Evolutionary conservation across 64 coral and sea anemone species (phyloP).

Genomic region (Porites lutea): DNA sequence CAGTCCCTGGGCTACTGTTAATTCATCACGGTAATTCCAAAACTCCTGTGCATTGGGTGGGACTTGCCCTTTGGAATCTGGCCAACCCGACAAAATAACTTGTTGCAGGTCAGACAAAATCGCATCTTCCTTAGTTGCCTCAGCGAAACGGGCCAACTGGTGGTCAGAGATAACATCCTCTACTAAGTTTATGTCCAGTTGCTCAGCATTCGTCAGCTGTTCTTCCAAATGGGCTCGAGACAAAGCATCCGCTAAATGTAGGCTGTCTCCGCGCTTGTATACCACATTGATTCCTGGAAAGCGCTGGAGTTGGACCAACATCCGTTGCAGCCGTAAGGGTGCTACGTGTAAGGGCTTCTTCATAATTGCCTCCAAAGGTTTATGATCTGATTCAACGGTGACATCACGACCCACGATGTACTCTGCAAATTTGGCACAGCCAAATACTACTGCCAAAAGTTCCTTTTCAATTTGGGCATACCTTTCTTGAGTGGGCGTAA

Average conservation of each 20-base stretch:
- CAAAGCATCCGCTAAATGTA: neutral
- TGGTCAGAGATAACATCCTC: too few relatives aligned
- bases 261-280: constrained; percentile 8
- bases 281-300: constrained; percentile 28
- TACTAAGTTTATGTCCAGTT: too few relatives aligned
- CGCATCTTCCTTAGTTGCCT: too few relatives aligned
- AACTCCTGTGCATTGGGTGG: neutral
- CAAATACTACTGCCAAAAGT: constrained; percentile 39
- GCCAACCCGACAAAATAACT: too few relatives aligned
- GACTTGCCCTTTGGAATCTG: neutral
- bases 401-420: constrained; percentile 26
- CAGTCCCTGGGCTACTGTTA: constrained; percentile 13
- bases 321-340: constrained; percentile 32
- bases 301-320: constrained; percentile 35
- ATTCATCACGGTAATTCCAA: neutral
- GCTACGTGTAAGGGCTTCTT: neutral
- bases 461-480: too few relatives aligned
- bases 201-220: too few relatives aligned
- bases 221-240: too few relatives aligned
- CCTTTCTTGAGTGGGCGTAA: neutral
- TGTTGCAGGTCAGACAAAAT: too few relatives aligned
- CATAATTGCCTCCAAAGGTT: constrained; percentile 41
- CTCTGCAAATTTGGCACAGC: constrained; percentile 57
- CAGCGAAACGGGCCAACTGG: too few relatives aligned
- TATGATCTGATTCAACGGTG: constrained; percentile 7